Evolutionary conservation across 2,113 vertebrate genomes (phyloP), one percentile per base, ranked within the genome.

Genomic region (Sminthopsis crassicaudata): DNA sequence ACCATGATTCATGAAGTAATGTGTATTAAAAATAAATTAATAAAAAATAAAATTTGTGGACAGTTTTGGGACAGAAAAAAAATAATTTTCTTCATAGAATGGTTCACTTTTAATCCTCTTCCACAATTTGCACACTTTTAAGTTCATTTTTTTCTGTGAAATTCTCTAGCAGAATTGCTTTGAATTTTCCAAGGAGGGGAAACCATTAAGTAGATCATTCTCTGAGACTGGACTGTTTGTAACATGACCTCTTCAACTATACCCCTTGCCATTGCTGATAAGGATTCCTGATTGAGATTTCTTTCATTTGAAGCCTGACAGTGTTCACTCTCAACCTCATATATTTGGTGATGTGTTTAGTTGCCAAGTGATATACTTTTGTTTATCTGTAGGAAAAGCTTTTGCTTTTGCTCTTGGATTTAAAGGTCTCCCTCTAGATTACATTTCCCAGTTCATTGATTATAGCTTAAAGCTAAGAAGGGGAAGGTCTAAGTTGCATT

Each of bases 371-470:
- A 96, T 96, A 96, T 95, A 91, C 53, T 95, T 93, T 97, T 95
- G 93, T 94, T 97, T 98, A 97, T 96, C 95, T 96, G 93, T 93
- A 53, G 94, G 95, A 48, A 97, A 97, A 89, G 94, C 46, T 95
- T 97, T 96, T 94, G 57, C 94, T 96, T 94, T 91, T 96, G 27
- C 30, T 89, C 90, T 91, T 96, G 94, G 93, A 92, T 96, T 96
- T 95, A 96, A 97, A 96, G 89, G 89, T 96, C 88, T 97, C 94
- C 95, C 96, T 96, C 90, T 91, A 94, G 93, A 98, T 97, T 97
- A 95, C 92, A 97, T 97, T 97, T 96, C 93, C 96, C 94, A 97
- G 95, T 96, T 97, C 96, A 97, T 92, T 98, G 95, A 98, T 92
- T 96, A 98, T 96, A 96, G 94, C 95, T 97, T 97, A 97, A 93